Percentiles rank a stretch among this genome's conserved stretches.
Conservation (phyloP, 2,113 vertebrate genomes). For the Zosterops japonicus region DNA sequence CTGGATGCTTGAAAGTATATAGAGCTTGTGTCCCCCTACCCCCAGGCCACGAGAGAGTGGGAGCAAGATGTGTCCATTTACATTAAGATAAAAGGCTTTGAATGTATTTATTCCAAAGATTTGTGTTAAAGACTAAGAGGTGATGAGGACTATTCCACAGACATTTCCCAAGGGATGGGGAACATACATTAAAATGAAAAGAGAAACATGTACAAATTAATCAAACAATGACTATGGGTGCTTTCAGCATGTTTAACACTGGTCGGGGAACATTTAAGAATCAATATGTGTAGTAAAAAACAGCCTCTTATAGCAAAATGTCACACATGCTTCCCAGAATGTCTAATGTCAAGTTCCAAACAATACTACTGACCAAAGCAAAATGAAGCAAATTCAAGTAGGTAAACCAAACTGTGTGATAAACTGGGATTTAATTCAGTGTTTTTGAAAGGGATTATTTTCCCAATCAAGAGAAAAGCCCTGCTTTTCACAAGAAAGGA, state of each 20-base stretch:
- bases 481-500: background rate
- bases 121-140: slow-evolving; percentile 15
- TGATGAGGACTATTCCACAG: slow-evolving; percentile 47
- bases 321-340: slow-evolving; percentile 57
- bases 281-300: slow-evolving; percentile 63
- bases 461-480: background rate
- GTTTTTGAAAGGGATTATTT: slow-evolving; percentile 6
- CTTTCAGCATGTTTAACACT: slow-evolving; percentile 66
- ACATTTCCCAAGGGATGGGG: slow-evolving; percentile 19
- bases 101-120: slow-evolving; percentile 61
- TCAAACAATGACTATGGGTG: slow-evolving; percentile 55
- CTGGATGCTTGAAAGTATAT: background rate
- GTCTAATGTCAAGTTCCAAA: slow-evolving; percentile 58
- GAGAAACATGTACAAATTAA: slow-evolving; percentile 56
- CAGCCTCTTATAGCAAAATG: slow-evolving; percentile 61
- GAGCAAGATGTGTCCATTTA: background rate
- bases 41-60: background rate
- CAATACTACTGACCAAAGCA: slow-evolving; percentile 53
- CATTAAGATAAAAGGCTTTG: slow-evolving; percentile 33
- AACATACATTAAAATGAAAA: slow-evolving; percentile 66
- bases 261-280: slow-evolving; percentile 60
- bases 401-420: slow-evolving; percentile 19
- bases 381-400: slow-evolving; percentile 56
- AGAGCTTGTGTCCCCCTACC: background rate
- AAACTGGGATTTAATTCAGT: background rate